Evolutionary conservation across 2,797 vertebrate species (phyloP).

Genomic region (Eurystomus glaucurus): DNA sequence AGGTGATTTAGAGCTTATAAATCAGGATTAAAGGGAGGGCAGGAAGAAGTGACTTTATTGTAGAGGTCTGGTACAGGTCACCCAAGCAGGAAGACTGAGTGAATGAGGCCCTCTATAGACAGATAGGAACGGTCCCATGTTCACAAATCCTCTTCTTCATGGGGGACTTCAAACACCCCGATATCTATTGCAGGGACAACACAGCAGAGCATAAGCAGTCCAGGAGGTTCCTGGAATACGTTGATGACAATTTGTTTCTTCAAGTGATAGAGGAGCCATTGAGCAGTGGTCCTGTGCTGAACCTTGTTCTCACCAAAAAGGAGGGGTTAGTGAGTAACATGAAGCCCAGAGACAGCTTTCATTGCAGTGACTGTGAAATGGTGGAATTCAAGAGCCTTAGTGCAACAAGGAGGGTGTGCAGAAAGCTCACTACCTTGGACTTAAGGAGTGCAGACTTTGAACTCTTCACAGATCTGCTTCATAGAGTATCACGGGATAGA

Average conservation of each 20-base stretch:
- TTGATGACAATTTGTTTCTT: background rate
- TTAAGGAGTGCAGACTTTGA: too few relatives aligned
- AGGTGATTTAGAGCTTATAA: rapidly evolving
- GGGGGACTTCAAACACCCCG: background rate
- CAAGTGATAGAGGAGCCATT: background rate
- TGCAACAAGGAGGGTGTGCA: too few relatives aligned
- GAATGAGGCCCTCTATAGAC: background rate
- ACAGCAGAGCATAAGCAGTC: background rate
- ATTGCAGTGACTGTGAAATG: background rate
- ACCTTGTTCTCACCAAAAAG: background rate
- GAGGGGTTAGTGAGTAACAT: background rate
- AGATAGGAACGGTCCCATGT: background rate
- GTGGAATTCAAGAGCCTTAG: too few relatives aligned
- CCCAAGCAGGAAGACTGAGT: background rate
- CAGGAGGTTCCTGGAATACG: background rate
- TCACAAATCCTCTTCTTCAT: background rate
- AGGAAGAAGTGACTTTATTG: rapidly evolving
- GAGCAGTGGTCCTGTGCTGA: background rate
- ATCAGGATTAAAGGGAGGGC: background rate
- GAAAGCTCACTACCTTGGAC: too few relatives aligned
- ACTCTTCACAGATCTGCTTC: too few relatives aligned
- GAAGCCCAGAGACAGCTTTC: background rate
- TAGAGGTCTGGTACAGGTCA: background rate
- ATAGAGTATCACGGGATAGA: too few relatives aligned
- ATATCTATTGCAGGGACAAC: background rate